phyloP scores from a whole-genome alignment of 1,140 invertebrate species.

The Ptiloglossa arizonensis region DNA sequence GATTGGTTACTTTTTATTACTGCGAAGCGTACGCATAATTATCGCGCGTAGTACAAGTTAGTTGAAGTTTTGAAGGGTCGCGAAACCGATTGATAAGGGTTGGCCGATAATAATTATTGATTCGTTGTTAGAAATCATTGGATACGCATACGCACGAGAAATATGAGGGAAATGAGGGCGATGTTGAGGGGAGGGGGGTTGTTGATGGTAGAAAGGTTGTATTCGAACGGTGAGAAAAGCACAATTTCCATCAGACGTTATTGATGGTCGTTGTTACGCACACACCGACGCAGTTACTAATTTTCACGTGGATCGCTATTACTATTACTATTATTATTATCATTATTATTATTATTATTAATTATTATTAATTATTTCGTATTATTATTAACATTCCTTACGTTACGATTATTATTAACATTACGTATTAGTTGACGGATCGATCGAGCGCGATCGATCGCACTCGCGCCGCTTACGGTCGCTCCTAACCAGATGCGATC shows the following conservation, averaged over 20 bases:
- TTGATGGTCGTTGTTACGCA: constrained; percentile 26
- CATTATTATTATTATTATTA: constrained; percentile 54
- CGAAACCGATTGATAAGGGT: constrained; percentile 18
- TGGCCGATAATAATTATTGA: constrained; percentile 53
- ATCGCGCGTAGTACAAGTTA: constrained; percentile 62
- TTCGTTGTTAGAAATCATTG: constrained; percentile 64
- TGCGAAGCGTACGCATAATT: constrained; percentile 25
- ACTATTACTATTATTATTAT: constrained; percentile 47
- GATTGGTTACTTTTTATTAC: constrained; percentile 72
- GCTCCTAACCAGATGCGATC: background rate
- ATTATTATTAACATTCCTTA: constrained; percentile 53
- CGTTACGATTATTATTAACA: constrained; percentile 17
- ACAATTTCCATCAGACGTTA: constrained; percentile 17
- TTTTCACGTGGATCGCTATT: background rate
- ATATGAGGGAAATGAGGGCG: background rate
- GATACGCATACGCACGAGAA: constrained; percentile 32
- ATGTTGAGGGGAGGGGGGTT: background rate
- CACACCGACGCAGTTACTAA: constrained; percentile 15
- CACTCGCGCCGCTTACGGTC: background rate
- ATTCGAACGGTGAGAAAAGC: constrained; percentile 59
- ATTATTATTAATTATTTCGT: constrained; percentile 55
- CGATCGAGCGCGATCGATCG: background rate
- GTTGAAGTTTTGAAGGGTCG: constrained; percentile 60
- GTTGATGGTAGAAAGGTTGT: constrained; percentile 62
- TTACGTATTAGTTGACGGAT: background rate